These are phyloP conservation scores for Noctua janthe DNA, from an alignment of 2,888 invertebrate species.

Conservation along the genomic window DNA sequence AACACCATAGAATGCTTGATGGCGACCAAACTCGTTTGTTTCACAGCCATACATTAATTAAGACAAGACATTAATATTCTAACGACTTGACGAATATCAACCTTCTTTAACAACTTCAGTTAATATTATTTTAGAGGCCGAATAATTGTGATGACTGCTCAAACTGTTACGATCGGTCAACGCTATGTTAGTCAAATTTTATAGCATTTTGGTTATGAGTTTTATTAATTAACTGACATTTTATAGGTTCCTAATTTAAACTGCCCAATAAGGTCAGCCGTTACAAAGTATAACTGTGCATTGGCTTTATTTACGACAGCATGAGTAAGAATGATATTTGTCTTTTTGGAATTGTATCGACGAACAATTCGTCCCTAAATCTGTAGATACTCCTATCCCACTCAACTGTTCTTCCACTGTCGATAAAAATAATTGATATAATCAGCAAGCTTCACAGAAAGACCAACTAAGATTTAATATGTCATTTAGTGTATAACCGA, in stretches of 20 bases:
- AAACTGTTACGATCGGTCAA: conserved; percentile 9
- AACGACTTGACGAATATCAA: conserved; percentile 35
- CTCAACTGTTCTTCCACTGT: neutral
- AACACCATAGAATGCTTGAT: conserved; percentile 16
- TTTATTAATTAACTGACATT: conserved; percentile 13
- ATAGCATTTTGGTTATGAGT: conserved; percentile 2
- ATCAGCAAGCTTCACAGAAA: neutral
- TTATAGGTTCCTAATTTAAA: conserved; percentile 16
- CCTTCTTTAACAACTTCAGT: conserved; percentile 20
- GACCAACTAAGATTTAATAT: neutral
- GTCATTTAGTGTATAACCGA: neutral
- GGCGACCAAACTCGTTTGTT: conserved; percentile 50
- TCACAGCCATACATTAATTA: conserved; percentile 50
- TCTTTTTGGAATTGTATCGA: neutral
- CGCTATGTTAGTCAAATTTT: neutral
- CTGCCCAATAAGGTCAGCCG: neutral
- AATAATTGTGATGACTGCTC: conserved; percentile 21
- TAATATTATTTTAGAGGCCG: conserved; percentile 21
- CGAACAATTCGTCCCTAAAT: neutral
- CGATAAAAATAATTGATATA: neutral
- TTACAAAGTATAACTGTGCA: neutral
- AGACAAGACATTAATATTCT: conserved; percentile 48
- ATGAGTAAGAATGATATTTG: neutral
- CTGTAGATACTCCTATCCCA: neutral
- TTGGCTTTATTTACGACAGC: neutral